Evolutionary conservation across 1,140 invertebrate genomes (phyloP).

Genomic region (Proctacanthus coquilletti): DNA sequence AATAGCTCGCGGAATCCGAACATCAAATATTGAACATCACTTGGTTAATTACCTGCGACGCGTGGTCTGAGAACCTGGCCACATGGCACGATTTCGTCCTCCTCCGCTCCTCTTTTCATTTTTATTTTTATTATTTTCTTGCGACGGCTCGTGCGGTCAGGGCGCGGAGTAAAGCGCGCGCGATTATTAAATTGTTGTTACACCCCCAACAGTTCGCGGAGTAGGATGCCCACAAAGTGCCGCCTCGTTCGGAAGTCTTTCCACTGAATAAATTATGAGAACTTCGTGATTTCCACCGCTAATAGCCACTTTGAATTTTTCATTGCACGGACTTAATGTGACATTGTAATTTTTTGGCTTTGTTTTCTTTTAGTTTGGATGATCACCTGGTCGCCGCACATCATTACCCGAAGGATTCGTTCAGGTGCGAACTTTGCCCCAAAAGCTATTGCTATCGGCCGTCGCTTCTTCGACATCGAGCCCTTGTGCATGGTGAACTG

Average conservation of each 20-base stretch:
- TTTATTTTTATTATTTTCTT: too few species aligned
- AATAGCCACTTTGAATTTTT: too few species aligned
- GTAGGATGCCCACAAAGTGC: neutral
- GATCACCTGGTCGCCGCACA: slow-evolving; percentile 62
- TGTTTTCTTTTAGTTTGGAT: slow-evolving; percentile 52
- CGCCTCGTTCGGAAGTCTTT: too few species aligned
- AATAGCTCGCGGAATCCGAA: too few species aligned
- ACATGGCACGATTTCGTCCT: neutral
- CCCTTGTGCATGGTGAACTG: slow-evolving; percentile 58
- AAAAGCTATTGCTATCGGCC: slow-evolving; percentile 68
- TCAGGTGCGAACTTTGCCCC: slow-evolving; percentile 70
- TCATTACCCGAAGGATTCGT: slow-evolving; percentile 58
- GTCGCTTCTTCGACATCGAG: slow-evolving; percentile 66
- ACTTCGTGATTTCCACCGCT: too few species aligned
- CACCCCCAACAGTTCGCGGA: neutral
- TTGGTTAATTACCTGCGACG: slow-evolving; percentile 23
- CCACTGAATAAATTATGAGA: too few species aligned
- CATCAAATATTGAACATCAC: slow-evolving; percentile 33
- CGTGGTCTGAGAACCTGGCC: neutral
- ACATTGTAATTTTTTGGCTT: slow-evolving; percentile 6
- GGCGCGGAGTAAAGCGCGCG: neutral
- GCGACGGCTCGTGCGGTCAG: too few species aligned
- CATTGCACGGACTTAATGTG: too few species aligned
- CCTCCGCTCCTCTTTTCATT: too few species aligned
- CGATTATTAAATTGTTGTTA: neutral